Base-by-base conservation (phyloP, 2,113 vertebrate genomes). In the Trematomus loennbergii region DNA sequence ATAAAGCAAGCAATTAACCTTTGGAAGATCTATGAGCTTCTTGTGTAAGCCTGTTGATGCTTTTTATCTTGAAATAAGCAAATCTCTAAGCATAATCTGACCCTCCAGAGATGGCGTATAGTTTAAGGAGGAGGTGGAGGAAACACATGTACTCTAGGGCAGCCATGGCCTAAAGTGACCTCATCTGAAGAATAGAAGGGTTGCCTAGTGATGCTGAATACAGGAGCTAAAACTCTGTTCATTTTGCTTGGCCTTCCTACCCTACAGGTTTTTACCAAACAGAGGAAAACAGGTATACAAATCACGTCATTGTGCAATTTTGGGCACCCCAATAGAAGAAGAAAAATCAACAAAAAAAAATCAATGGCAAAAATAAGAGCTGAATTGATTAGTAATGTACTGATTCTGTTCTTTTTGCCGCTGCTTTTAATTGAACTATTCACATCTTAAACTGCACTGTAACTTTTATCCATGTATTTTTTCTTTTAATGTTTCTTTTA, bases 1-100 rank as follows among this genome's bases (percentile, higher is more conserved):
- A 45, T 46, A 63, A 70, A 64, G 68, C 6, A 20, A 54, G 9
- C 33, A 84, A 62, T 81, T 70, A 78, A 78, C 45, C 57, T 15
- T 55, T 9, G n/a, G 10, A 76, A 80, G 66, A 62, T 62, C 12
- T 46, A 40, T 45, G 17, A 59, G 40, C 49, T 22, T 71, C 33
- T 40, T 58, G 13, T 9, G 15, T 16, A 12, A 69, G 45, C 11
- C 20, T 20, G 20, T 1, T 57, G 69, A 46, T 54, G 9, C 53
- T 65, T 79, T 81, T 20, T 12, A 53, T 64, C 72, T 33, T 13
- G 13, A 40, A 68, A 33, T 75, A 33, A 71, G 33, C 46, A 62
- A 77, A 85, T 64, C 12, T 60, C 12, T 17, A 12, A 45, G 49
- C 46, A 55, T 10, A 25, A 50, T 43, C 8, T 66, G 57, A 76